phyloP scores from a whole-genome alignment of 2,797 vertebrate species.

The Lepilemur ruficaudatus region DNA sequence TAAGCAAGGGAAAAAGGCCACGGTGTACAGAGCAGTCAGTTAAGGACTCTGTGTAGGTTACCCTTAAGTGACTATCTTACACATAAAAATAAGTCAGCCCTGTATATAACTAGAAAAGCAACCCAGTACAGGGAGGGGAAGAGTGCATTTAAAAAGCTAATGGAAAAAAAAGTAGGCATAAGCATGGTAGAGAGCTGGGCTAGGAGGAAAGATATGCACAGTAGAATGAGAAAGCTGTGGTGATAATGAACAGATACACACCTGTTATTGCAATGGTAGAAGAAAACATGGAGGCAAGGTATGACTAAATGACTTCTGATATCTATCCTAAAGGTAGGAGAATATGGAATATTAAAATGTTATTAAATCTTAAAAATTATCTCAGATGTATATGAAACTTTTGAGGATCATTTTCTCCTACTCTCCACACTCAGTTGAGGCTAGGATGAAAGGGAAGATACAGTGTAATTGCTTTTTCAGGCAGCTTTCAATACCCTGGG shows the following conservation, averaged over 20 bases:
- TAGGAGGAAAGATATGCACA: neutral
- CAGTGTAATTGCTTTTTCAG: neutral
- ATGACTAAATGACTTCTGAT: neutral
- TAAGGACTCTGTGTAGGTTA: neutral
- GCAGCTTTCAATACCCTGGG: neutral
- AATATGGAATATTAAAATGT: neutral
- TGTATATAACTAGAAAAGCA: neutral
- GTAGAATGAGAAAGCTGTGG: neutral
- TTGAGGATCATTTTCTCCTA: neutral
- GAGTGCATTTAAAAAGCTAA: neutral
- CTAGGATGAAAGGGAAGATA: neutral
- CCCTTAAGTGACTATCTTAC: neutral
- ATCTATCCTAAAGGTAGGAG: neutral
- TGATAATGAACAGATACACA: too few relatives aligned
- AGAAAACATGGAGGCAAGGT: neutral
- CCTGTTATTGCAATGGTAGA: neutral
- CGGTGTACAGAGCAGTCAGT: neutral
- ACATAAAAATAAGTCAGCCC: neutral
- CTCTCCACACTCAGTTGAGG: neutral
- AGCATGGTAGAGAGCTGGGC: fast-evolving
- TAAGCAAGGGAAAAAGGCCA: neutral
- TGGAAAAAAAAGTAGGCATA: neutral
- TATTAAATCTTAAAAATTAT: neutral
- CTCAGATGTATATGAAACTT: neutral
- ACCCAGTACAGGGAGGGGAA: neutral